Percentiles rank a stretch among this genome's conserved stretches.
Conservation (phyloP, 2,113 vertebrate genomes). For the Danionella cerebrum region DNA sequence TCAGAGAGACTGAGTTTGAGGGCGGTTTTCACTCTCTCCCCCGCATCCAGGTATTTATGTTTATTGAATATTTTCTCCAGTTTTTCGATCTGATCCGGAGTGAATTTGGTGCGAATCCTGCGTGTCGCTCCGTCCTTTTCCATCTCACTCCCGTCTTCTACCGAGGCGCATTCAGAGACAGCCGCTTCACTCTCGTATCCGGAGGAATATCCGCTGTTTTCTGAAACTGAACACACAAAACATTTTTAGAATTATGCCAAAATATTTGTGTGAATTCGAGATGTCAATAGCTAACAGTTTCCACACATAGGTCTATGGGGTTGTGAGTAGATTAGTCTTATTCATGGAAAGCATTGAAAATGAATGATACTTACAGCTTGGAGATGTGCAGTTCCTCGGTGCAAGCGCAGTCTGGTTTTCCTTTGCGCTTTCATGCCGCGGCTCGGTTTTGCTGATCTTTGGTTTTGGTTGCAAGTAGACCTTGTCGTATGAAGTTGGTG, state of each 20-base stretch:
- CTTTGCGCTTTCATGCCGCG: background rate
- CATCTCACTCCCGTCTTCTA: conserved; percentile 21
- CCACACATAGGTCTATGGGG: too few species aligned
- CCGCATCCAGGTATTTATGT: conserved; percentile 67
- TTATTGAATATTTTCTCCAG: conserved; percentile 73
- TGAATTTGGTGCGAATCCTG: conserved; percentile 70
- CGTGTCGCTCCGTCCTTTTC: conserved; percentile 44
- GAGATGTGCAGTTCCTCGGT: conserved; percentile 46
- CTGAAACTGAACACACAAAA: conserved; percentile 48
- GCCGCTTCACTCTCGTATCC: conserved; percentile 64
- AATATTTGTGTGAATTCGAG: too few species aligned
- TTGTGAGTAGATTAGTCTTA: too few species aligned
- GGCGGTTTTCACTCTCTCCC: conserved; percentile 66
- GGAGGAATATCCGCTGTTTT: conserved; percentile 57
- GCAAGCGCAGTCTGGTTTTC: conserved; percentile 15
- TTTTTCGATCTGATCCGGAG: conserved; percentile 62
- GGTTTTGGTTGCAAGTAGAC: conserved; percentile 55
- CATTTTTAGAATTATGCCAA: too few species aligned
- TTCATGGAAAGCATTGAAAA: too few species aligned
- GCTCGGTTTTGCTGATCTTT: conserved; percentile 26
- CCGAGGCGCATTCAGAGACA: conserved; percentile 33
- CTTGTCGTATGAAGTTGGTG: conserved; percentile 46
- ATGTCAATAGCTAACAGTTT: too few species aligned
- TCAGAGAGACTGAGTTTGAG: conserved; percentile 66
- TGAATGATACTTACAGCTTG: conserved; percentile 50